These are phyloP conservation scores for Goniozus legneri DNA, from an alignment of 1,140 invertebrate genomes.

Conservation along the genomic window DNA sequence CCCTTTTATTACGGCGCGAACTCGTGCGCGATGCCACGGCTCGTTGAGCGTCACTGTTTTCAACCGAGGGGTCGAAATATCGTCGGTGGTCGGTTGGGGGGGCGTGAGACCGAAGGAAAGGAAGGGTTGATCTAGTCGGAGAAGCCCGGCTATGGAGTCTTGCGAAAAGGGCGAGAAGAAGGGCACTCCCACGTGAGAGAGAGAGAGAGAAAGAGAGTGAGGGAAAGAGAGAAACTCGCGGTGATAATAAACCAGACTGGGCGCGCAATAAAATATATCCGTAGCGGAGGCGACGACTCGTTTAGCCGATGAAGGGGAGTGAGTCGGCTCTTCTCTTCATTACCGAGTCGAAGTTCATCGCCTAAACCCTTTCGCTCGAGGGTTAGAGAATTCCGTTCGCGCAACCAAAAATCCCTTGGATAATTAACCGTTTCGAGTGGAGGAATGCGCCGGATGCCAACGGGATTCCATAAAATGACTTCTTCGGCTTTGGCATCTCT, in stretches of 20 bases:
- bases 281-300: constrained; percentile 52
- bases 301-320: constrained; percentile 32
- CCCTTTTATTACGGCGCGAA: constrained; percentile 35
- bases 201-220: constrained; percentile 9
- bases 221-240: constrained; percentile 16
- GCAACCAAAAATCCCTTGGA: constrained; percentile 42
- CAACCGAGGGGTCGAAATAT: constrained; percentile 36
- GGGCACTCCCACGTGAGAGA: constrained; percentile 12
- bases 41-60: constrained; percentile 50
- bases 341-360: constrained; percentile 50
- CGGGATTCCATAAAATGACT: constrained; percentile 33
- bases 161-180: constrained; percentile 15
- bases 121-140: constrained; percentile 39
- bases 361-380: constrained; percentile 42
- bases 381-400: constrained; percentile 12
- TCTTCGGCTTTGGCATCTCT: constrained; percentile 17
- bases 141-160: constrained; percentile 18
- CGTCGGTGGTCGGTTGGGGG: constrained; percentile 25
- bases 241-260: constrained; percentile 51
- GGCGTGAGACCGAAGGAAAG: constrained; percentile 32
- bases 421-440: constrained; percentile 46
- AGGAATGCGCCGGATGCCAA: constrained; percentile 33
- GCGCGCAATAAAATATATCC: constrained; percentile 53
- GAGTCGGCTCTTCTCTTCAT: no score
- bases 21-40: constrained; percentile 37